Evolutionary conservation across 2,797 vertebrate species (phyloP).

Genomic region (Hafferia zeledoni): DNA sequence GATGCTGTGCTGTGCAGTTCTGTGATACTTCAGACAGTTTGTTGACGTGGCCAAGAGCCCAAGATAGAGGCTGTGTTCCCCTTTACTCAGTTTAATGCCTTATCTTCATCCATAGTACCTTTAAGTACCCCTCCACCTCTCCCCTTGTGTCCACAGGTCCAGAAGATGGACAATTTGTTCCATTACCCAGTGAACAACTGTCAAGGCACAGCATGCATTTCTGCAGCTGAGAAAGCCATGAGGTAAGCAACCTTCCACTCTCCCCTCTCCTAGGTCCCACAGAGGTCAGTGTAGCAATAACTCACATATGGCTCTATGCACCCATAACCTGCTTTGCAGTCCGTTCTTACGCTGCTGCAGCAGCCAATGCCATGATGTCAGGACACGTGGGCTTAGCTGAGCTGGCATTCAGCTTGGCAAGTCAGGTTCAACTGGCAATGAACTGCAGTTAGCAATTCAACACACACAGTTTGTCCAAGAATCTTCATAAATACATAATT

Average conservation of each 20-base stretch:
- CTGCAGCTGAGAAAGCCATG: neutral
- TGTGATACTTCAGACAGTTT: neutral
- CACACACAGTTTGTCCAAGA: neutral
- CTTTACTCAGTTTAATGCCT: neutral
- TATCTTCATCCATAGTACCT: neutral
- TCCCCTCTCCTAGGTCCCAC: too few species aligned
- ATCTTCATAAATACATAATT: neutral
- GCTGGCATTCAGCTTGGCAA: neutral
- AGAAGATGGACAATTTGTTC: neutral
- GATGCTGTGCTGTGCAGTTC: neutral
- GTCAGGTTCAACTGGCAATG: neutral
- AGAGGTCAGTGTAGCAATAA: neutral
- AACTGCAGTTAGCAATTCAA: neutral
- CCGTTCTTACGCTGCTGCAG: neutral
- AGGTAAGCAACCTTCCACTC: neutral
- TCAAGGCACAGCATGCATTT: neutral
- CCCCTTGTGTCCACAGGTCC: neutral
- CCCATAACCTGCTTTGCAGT: neutral
- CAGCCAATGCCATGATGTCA: neutral
- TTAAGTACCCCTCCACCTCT: neutral
- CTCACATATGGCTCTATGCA: neutral
- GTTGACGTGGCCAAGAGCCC: rapidly evolving
- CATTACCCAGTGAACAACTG: neutral
- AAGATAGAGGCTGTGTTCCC: rapidly evolving
- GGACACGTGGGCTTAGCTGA: rapidly evolving